Conservation (phyloP, 2,797 vertebrate species). For the Pogonophryne albipinna region DNA sequence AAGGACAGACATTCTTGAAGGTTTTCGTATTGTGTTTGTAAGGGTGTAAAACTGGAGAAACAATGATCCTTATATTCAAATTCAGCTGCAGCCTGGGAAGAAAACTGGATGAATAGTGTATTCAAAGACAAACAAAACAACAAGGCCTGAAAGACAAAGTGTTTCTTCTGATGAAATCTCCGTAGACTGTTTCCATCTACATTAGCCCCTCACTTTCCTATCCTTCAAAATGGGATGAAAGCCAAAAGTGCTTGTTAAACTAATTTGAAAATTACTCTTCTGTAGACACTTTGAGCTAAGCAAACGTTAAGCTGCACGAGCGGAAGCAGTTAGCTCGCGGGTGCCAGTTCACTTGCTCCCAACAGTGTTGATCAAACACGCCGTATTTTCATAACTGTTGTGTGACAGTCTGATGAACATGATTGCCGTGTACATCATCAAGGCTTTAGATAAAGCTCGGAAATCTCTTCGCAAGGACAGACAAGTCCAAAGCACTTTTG, state of each 20-base stretch:
- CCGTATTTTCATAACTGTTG: constrained; percentile 43
- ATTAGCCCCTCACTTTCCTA: constrained; percentile 30
- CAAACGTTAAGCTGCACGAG: constrained; percentile 37
- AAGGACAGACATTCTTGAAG: neutral
- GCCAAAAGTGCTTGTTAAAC: constrained; percentile 64
- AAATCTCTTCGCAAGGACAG: constrained; percentile 23
- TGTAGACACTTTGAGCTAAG: constrained; percentile 32
- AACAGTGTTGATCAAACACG: constrained; percentile 49
- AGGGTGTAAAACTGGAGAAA: neutral
- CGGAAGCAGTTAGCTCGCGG: constrained; percentile 7
- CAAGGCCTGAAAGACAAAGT: neutral
- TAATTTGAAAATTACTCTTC: constrained; percentile 58
- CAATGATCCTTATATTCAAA: neutral
- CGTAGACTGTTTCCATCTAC: constrained; percentile 24
- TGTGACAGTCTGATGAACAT: constrained; percentile 48
- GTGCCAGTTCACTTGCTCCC: constrained; percentile 17
- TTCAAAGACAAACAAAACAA: constrained; percentile 17
- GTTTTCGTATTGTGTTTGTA: too few relatives aligned
- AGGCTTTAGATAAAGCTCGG: constrained; percentile 36
- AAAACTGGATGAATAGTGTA: neutral
- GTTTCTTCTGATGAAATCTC: constrained; percentile 32
- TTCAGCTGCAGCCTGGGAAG: neutral
- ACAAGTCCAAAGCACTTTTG: constrained; percentile 19
- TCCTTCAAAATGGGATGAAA: constrained; percentile 61
- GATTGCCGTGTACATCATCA: constrained; percentile 25